Base-by-base conservation (phyloP, 1,140 invertebrate genomes). In the Cryptotermes secundus region DNA sequence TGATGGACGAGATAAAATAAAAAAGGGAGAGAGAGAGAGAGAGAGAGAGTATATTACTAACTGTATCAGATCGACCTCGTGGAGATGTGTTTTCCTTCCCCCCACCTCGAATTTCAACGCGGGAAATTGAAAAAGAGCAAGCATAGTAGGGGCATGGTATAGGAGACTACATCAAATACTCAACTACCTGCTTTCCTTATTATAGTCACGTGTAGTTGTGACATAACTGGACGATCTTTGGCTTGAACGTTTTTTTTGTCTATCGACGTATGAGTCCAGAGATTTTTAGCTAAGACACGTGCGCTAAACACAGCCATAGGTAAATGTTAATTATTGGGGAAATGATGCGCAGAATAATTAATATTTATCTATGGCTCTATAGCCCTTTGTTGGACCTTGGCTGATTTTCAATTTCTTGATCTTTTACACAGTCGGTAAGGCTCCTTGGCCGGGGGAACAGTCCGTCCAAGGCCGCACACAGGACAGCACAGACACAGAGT, bases 61-160 rank as follows among this genome's bases (percentile, higher is more conserved):
- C 81, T 12, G 36, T 82, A 82, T 86, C 84, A 86, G 86, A 87
- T 87, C 87, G 86, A 86, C 87, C 87, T 87, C 85, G 86, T 86
- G 85, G 59, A 72, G 59, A 45, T 45, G 81, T 82, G 42, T 45
- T 82, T 82, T 82, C 86, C 86, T 87, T 84, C 31, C n/a, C n/a
- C n/a, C n/a, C n/a, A n/a, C 9, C 59, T 72, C 83, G 86, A 88
- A 88, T 88, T 88, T 87, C 86, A 88, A 87, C 87, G 86, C 85
- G 84, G 85, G 87, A 87, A 88, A 88, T 88, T 88, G 87, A 87
- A 87, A 87, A 87, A 87, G 87, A 79, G 86, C 81, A 82, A 82
- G n/a, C 59, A 72, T 82, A 82, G 53, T 82, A 82, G 81, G 16
- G 42, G 81, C 26, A 3, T 53, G 38, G 81, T 82, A 82, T 45